phyloP scores from a whole-genome alignment of 2,113 vertebrate species.

The Ameiurus melas region DNA sequence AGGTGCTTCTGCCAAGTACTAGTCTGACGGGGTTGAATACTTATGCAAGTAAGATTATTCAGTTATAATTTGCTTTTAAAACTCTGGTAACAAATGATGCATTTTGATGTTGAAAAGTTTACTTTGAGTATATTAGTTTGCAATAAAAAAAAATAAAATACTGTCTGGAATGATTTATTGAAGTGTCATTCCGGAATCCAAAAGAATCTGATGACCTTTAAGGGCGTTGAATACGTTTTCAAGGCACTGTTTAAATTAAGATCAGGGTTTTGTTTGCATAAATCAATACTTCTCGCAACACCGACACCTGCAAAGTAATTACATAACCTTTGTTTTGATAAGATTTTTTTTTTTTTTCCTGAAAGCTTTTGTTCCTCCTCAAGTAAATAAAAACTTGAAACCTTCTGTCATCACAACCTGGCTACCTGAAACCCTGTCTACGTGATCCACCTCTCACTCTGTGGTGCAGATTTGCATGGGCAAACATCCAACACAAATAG shows the following conservation, averaged over 20 bases:
- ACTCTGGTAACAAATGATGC: background rate
- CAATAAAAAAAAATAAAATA: background rate
- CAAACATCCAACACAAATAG: background rate
- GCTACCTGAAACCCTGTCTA: too few relatives aligned
- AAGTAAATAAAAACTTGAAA: background rate
- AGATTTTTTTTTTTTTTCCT: background rate
- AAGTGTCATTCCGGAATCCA: background rate
- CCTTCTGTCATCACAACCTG: background rate
- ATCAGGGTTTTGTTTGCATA: background rate
- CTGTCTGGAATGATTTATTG: background rate
- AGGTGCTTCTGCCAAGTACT: background rate
- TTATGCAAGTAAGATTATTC: background rate
- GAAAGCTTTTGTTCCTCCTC: background rate
- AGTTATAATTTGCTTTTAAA: background rate
- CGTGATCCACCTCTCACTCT: background rate
- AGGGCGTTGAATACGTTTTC: background rate
- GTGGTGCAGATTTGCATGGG: conserved; percentile 3
- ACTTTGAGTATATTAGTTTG: background rate
- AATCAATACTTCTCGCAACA: background rate
- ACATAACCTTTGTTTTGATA: background rate
- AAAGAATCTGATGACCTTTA: background rate
- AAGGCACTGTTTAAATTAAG: background rate
- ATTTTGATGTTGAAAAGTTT: background rate
- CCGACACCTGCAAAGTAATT: background rate
- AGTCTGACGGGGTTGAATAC: background rate